Conservation (phyloP, 2,113 vertebrate species). For the Carassius gibelio region DNA sequence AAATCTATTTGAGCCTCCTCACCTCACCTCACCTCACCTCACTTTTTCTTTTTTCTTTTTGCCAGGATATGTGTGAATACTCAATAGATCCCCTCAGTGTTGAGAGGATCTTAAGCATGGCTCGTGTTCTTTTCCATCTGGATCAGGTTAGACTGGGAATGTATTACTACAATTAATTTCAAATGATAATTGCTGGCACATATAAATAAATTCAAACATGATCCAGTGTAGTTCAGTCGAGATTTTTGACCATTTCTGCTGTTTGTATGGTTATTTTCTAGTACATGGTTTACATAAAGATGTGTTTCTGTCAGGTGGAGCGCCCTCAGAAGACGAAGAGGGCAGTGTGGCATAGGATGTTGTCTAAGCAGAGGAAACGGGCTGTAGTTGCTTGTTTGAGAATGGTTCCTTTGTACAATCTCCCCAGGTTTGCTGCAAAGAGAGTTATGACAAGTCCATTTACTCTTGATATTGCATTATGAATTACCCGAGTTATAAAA, state of each 20-base stretch:
- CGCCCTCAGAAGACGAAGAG: slow-evolving; percentile 86
- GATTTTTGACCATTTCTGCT: neutral
- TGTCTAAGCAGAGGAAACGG: slow-evolving; percentile 93
- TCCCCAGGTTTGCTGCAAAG: slow-evolving; percentile 81
- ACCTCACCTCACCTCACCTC: neutral
- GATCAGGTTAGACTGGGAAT: slow-evolving; percentile 81
- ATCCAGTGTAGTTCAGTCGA: neutral
- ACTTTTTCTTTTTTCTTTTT: slow-evolving; percentile 10
- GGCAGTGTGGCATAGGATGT: slow-evolving; percentile 85
- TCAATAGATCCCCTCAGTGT: slow-evolving; percentile 67
- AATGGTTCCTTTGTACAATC: slow-evolving; percentile 93
- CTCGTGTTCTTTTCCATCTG: slow-evolving; percentile 87
- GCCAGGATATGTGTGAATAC: slow-evolving; percentile 14
- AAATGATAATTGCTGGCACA: neutral
- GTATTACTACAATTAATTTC: neutral
- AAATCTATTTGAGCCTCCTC: neutral
- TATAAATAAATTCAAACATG: neutral
- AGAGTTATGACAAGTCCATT: neutral
- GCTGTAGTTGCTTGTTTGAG: slow-evolving; percentile 94
- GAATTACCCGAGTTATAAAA: slow-evolving; percentile 10
- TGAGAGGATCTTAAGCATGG: slow-evolving; percentile 83
- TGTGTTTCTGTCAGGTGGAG: slow-evolving; percentile 79
- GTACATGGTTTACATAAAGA: neutral
- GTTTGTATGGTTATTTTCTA: neutral
- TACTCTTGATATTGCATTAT: neutral